Evolutionary conservation across 2,888 invertebrate species (phyloP), one percentile per base, ranked within the genome.

Genomic region (Lasioglossum villosulum): DNA sequence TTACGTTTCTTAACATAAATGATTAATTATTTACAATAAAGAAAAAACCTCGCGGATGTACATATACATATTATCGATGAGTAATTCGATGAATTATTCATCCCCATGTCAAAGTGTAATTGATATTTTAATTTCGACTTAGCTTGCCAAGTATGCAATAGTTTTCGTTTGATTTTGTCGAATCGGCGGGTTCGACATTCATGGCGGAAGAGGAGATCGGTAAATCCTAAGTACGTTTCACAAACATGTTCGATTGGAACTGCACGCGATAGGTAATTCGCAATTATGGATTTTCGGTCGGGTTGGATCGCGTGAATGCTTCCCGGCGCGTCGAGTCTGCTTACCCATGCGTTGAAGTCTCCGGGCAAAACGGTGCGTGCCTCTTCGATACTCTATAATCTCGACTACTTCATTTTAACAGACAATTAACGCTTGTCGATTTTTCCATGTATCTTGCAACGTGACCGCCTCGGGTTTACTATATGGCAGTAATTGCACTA

Each of bases 321-420:
- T 34, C 34, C 0, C 19, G 34, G 23, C 19, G 23, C 19, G 14
- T 0, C n/a, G 23, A 30, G 3, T 39, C 70, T 30, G 45, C 37
- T 23, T 63, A 12, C 23, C 75, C 86, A 74, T 8, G 83, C 87
- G 63, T 87, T 87, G 27, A 83, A 87, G 45, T 87, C 83, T 72
- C 83, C 37, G 14, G 39, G 37, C 39, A 39, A 39, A 23, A 14
- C n/a, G 37, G 70, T n/a, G 30, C 37, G 34, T 37, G 68, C 23
- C 68, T 37, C 68, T 19, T 34, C 37, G 37, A 23, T 12, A 23
- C 68, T 19, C 68, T 12, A 10, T 4, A 37, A 37, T 68, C 23
- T 4, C 37, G 37, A 4, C 23, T 37, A 37, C 12, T 10, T 68
- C 4, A 56, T n/a, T n/a, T 56, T 12, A 56, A n/a, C n/a, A n/a